A percentile compares a stretch with the other conserved stretches of the same genome.
Conservation (phyloP, 1,140 invertebrate species). For the Marisa cornuarietis region DNA sequence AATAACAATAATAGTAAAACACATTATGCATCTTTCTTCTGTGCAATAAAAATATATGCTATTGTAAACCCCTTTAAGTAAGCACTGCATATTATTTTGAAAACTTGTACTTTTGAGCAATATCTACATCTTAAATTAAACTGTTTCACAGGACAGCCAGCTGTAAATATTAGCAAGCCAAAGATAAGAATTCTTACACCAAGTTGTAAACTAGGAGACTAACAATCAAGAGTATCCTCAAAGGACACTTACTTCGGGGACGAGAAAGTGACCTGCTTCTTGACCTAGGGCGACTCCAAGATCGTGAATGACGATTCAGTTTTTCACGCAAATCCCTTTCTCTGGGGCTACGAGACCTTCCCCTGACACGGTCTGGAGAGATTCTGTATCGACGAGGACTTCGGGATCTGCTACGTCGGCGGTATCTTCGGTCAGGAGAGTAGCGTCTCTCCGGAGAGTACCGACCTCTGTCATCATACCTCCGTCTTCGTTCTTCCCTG, state of each 20-base stretch:
- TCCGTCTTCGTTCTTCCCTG: conserved; percentile 41
- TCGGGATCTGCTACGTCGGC: conserved; percentile 32
- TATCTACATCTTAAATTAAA: no score
- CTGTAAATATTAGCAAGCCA: no score
- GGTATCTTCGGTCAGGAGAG: conserved; percentile 29
- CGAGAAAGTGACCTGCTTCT: conserved; percentile 46
- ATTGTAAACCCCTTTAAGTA: no score
- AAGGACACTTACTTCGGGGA: conserved; percentile 38
- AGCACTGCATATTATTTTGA: no score
- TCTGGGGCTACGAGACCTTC: conserved; percentile 43
- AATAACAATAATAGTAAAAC: no score
- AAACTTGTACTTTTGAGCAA: no score
- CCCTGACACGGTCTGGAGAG: conserved; percentile 28
- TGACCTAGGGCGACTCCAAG: conserved; percentile 39
- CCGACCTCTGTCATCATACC: conserved; percentile 32
- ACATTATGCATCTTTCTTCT: no score
- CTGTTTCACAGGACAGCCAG: no score
- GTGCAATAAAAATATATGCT: no score
- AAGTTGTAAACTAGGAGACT: no score
- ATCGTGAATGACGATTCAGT: conserved; percentile 31
- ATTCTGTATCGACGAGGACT: conserved; percentile 35
- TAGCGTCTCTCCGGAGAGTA: conserved; percentile 28
- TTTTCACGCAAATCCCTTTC: conserved; percentile 25
- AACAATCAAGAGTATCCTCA: background rate
- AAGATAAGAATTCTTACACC: no score